Evolutionary conservation across 1,140 invertebrate genomes (phyloP), one percentile per base, ranked within the genome.

Genomic region (Sycophila sp.): DNA sequence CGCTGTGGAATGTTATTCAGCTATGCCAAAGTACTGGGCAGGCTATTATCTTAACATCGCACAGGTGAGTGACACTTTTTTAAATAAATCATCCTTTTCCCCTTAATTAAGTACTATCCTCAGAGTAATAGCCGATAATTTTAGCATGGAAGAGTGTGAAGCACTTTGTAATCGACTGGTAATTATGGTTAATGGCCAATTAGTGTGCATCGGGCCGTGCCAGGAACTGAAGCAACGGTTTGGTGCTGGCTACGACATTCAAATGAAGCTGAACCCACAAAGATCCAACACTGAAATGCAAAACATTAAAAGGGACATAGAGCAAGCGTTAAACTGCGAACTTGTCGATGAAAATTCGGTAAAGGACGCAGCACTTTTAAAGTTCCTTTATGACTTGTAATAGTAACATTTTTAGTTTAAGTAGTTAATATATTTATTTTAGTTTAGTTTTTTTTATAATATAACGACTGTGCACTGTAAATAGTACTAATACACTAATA

Each of bases 131-230:
- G 19, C 2, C 13, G 15, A 22, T 22, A 0, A 47, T 47, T 47
- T 22, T 8, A 93, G 94, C 75, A 96, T 97, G 94, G 94, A 96
- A 83, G 95, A 97, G 87, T 96, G 94, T 83, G 95, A 97, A 84
- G 94, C 92, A 15, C 86, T 97, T 4, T 97, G 95, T 78, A 92
- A 93, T 26, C 83, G 94, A 56, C 82, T 96, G 49, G 94, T 93
- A 24, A 94, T 97, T 45, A 96, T 97, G 94, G 94, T 96, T 1
- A 92, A 91, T 79, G 96, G 96, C 1, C 87, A 91, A 65, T 89
- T 96, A 70, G 89, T 89, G 73, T 93, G 92, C 71, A 83, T 94
- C 66, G 92, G 92, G 7, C 88, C 91, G 2, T 85, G 89, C 71
- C 91, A 92, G 82, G 91, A 92, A 77, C 80, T 93, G 49, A 93